These are phyloP conservation scores for Tribolium freemani DNA, from an alignment of 2,888 invertebrate genomes.

Conservation along the genomic window DNA sequence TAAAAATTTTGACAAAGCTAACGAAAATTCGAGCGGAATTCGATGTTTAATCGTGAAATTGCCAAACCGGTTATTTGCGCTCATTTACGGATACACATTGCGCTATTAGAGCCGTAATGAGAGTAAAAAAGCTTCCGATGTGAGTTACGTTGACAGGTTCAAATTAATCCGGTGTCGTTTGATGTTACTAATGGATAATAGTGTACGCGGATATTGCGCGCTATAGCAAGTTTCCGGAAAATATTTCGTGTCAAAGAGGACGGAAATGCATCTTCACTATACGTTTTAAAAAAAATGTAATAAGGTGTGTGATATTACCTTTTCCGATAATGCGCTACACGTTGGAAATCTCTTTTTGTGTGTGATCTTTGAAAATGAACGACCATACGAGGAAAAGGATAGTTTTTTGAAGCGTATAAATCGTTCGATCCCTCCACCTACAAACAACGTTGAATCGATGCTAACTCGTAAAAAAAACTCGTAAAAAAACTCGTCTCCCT, in stretches of 20 bases:
- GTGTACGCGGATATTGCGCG: slow-evolving; percentile 54
- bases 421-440: slow-evolving; percentile 59
- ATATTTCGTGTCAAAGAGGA: slow-evolving; percentile 24
- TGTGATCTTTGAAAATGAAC: slow-evolving; percentile 44
- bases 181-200: slow-evolving; percentile 60
- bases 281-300: slow-evolving; percentile 1
- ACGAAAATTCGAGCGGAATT: neutral
- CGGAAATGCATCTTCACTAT: slow-evolving; percentile 28
- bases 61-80: slow-evolving; percentile 46
- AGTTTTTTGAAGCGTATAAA: slow-evolving; percentile 56
- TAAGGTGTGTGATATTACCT: slow-evolving; percentile 23
- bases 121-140: slow-evolving; percentile 54
- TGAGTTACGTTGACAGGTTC: slow-evolving; percentile 56
- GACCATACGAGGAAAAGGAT: slow-evolving; percentile 35
- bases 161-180: slow-evolving; percentile 56
- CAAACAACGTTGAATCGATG: slow-evolving; percentile 59
- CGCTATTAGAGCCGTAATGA: slow-evolving; percentile 61
- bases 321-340: slow-evolving; percentile 24
- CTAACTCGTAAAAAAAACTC: slow-evolving; percentile 59
- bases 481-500: slow-evolving; percentile 54
- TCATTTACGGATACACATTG: slow-evolving; percentile 52
- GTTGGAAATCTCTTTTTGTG: slow-evolving; percentile 22
- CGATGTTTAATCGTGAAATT: slow-evolving; percentile 8
- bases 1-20: neutral
- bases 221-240: slow-evolving; percentile 52